Evolutionary conservation across 2,797 vertebrate genomes (phyloP).

Genomic region (Bothrops alternatus): DNA sequence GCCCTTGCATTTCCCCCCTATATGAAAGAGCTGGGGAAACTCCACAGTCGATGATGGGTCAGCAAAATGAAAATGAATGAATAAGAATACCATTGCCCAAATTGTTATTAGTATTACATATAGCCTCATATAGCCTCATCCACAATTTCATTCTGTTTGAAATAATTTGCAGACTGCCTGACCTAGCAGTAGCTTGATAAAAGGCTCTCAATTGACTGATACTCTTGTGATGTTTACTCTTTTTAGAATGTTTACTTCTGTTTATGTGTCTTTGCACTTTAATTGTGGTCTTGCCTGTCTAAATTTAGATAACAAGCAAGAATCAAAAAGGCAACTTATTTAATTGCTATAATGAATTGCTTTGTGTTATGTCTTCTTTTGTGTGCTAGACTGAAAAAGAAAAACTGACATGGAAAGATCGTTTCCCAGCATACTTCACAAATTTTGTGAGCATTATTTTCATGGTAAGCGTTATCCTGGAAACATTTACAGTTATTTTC

Average conservation of each 20-base stretch:
- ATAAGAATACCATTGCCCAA: neutral
- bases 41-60: neutral
- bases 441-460: conserved; percentile 83
- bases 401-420: conserved; percentile 92
- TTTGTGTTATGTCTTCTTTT: neutral
- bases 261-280: conserved; percentile 40
- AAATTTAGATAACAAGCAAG: conserved; percentile 26
- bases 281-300: conserved; percentile 1
- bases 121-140: neutral
- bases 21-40: neutral
- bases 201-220: neutral
- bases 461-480: conserved; percentile 79
- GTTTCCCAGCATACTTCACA: conserved; percentile 88
- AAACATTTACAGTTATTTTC: conserved; percentile 6
- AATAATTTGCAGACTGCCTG: neutral
- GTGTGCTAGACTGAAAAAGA: conserved; percentile 82
- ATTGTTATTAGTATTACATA: neutral
- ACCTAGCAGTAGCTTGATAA: neutral
- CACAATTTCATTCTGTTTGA: neutral
- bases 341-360: conserved; percentile 5
- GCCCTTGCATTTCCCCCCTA: neutral
- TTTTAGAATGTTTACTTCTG: conserved; percentile 21
- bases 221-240: neutral
- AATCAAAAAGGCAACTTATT: neutral
- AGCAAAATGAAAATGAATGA: neutral